Percentiles rank a stretch among this genome's conserved stretches.
These are phyloP conservation scores for Pachypsylla venusta DNA, from an alignment of 1,140 invertebrate species.

Conservation along the genomic window DNA sequence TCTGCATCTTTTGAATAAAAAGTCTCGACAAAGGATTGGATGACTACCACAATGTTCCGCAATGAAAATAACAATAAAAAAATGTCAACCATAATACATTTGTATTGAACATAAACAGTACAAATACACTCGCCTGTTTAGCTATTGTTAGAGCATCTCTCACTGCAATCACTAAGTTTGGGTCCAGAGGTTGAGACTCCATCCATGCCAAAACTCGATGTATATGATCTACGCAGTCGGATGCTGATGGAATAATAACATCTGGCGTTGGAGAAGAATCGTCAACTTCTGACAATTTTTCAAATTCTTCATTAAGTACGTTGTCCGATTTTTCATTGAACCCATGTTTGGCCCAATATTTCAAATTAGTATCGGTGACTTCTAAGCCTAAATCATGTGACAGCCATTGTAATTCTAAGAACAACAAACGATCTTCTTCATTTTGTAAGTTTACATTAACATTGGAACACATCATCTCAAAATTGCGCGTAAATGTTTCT, in stretches of 20 bases:
- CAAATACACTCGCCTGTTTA: constrained; percentile 27
- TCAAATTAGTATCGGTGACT: constrained; percentile 30
- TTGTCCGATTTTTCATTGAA: constrained; percentile 18
- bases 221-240: constrained; percentile 32
- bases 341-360: constrained; percentile 28
- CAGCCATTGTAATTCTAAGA: constrained; percentile 31
- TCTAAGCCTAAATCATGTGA: constrained; percentile 32
- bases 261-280: constrained; percentile 18
- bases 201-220: constrained; percentile 36
- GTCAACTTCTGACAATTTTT: constrained; percentile 15
- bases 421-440: constrained; percentile 27
- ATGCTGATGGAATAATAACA: constrained; percentile 27
- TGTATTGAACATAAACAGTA: too few species aligned
- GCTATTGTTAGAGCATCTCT: constrained; percentile 32
- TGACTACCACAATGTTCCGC: too few species aligned
- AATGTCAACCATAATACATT: too few species aligned
- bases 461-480: constrained; percentile 10
- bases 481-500: constrained; percentile 33
- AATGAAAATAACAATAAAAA: too few species aligned
- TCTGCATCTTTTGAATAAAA: too few species aligned
- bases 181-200: constrained; percentile 38
- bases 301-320: constrained; percentile 21
- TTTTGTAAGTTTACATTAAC: constrained; percentile 19
- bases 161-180: constrained; percentile 33
- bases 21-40: too few species aligned